Percentiles rank a stretch among this genome's conserved stretches.
Conservation (phyloP, 1,140 invertebrate species). For the Anastrepha obliqua region DNA sequence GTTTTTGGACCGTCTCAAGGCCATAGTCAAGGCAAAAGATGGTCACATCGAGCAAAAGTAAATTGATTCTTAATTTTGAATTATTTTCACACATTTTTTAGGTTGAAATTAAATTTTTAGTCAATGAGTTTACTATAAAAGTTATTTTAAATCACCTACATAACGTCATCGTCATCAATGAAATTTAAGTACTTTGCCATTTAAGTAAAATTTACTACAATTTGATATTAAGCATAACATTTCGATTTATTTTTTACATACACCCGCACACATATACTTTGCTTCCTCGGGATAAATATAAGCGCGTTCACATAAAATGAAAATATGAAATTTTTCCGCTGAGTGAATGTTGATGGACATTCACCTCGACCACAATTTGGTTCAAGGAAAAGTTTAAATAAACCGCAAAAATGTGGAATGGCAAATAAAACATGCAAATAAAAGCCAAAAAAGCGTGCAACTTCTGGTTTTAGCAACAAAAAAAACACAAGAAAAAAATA, state of each 20-base stretch:
- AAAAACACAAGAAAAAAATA: neutral
- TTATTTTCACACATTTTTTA: no score
- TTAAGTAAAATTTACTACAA: neutral
- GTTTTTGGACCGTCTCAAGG: no score
- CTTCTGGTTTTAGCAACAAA: neutral
- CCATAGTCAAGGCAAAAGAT: no score
- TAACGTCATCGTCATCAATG: neutral
- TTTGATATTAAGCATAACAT: neutral
- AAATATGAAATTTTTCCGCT: conserved; percentile 3
- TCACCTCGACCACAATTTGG: conserved; percentile 2
- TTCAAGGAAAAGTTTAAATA: conserved; percentile 33
- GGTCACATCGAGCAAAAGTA: no score
- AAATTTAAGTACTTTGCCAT: neutral
- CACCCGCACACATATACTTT: neutral
- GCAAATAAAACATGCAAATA: conserved; percentile 24
- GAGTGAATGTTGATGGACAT: conserved; percentile 44
- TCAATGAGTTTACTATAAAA: no score
- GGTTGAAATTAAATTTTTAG: no score
- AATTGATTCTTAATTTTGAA: no score
- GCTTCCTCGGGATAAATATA: neutral
- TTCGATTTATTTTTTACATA: neutral
- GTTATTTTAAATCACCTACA: no score
- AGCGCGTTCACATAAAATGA: neutral
- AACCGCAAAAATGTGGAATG: conserved; percentile 34
- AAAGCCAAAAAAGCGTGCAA: conserved; percentile 15